These are phyloP conservation scores for Germaria angustata DNA, from an alignment of 2,888 invertebrate genomes.

Conservation along the genomic window DNA sequence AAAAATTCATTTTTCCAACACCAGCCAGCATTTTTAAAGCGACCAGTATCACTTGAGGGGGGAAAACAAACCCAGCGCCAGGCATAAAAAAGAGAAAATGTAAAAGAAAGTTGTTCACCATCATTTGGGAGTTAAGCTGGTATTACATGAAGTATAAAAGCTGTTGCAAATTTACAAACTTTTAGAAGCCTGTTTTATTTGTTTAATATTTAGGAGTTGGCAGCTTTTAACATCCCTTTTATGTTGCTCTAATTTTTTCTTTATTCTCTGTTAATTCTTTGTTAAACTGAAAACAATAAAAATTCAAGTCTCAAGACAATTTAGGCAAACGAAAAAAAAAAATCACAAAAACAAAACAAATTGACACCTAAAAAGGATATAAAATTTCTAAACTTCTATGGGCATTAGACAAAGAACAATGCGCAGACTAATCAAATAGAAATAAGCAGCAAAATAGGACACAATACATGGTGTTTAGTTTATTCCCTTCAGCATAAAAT, in stretches of 20 bases:
- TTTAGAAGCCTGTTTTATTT: too few species aligned
- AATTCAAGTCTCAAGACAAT: slow-evolving; percentile 42
- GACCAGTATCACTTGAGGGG: neutral
- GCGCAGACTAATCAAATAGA: neutral
- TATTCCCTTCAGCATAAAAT: too few species aligned
- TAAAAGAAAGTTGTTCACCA: neutral
- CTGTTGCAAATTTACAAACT: too few species aligned
- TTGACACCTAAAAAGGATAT: neutral
- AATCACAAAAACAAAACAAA: slow-evolving; percentile 5
- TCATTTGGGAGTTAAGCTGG: slow-evolving; percentile 23
- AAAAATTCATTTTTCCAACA: slow-evolving; percentile 34
- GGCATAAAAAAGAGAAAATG: slow-evolving; percentile 19
- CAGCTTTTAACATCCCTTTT: slow-evolving; percentile 12
- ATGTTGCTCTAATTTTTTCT: neutral
- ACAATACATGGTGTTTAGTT: too few species aligned
- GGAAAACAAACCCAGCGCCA: neutral
- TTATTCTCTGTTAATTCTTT: neutral
- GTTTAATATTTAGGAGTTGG: slow-evolving; percentile 32
- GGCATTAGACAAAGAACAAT: slow-evolving; percentile 8
- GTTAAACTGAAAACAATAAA: slow-evolving; percentile 34
- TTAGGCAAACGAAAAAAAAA: too few species aligned
- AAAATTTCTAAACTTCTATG: slow-evolving; percentile 39
- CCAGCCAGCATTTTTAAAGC: too few species aligned
- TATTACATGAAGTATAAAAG: neutral
- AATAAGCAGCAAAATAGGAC: neutral